phyloP scores from a whole-genome alignment of 2,113 vertebrate species.

The Pluvialis apricaria region DNA sequence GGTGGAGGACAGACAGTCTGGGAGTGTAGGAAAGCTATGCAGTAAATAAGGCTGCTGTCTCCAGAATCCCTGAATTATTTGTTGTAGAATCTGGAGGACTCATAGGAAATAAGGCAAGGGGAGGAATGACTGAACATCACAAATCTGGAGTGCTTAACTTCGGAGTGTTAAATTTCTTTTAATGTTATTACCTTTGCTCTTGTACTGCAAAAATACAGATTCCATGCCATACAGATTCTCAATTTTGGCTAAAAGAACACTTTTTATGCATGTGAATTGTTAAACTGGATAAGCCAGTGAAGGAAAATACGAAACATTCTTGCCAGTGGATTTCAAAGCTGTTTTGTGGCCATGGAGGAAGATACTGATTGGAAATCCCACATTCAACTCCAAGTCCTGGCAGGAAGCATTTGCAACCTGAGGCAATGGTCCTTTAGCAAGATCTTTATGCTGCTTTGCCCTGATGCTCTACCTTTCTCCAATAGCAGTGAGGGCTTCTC shows the following conservation, averaged over 20 bases:
- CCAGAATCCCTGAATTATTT: background rate
- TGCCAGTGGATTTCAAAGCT: background rate
- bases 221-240: background rate
- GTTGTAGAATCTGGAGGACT: background rate
- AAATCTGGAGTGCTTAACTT: background rate
- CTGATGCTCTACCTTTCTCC: background rate
- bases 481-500: background rate
- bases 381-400: background rate
- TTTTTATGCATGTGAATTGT: background rate
- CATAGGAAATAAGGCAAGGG: background rate
- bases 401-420: background rate
- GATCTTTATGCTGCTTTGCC: background rate
- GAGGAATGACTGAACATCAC: background rate
- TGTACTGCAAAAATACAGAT: background rate
- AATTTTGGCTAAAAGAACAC: background rate
- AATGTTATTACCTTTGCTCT: background rate
- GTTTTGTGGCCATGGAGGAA: background rate
- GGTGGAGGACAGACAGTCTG: background rate
- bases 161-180: background rate
- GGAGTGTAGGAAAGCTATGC: background rate
- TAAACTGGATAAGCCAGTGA: background rate
- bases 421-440: background rate
- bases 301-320: background rate
- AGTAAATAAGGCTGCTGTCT: background rate
- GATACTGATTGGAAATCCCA: background rate